Base-by-base conservation (phyloP, 2,888 invertebrate genomes). In the Agonopterix heracliana region DNA sequence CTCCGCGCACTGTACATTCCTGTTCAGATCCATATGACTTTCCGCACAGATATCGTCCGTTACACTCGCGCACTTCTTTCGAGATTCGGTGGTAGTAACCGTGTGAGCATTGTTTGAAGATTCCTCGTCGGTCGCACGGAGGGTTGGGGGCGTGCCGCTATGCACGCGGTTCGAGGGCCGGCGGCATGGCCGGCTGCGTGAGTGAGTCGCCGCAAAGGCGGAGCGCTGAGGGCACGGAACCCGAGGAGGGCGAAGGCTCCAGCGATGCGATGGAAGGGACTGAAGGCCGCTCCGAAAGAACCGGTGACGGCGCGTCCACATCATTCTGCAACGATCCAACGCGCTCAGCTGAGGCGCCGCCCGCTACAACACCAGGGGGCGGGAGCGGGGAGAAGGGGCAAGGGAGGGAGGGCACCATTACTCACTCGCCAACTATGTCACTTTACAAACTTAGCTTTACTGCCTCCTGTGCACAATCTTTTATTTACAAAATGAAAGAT, bases 271-370 rank as follows among this genome's bases (percentile, higher is more conserved):
- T 49, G 68, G 76, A 71, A 64, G 64, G 72, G 67, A 68, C 57
- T 48, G 81, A 78, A 57, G 66, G 59, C 54, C 74, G 75, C 71
- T 77, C 77, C 68, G 85, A 81, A 55, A 75, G 66, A 57, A 76
- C 64, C 77, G 86, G 86, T 68, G 86, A 77, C 68, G 87, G 86
- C 71, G 86, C 87, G 67, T 88, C 87, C 77, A 86, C 85, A 68
- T 88, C 87, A 87, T 87, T 87, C 87, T 87, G 87, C 80, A 87
- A 86, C 81, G 71, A 83, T 79, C 81, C 84, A 83, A 79, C 80
- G 81, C 81, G 81, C 81, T 81, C 76, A 83, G 81, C 82, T 76
- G 75, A 69, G 71, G 74, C 73, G 75, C 73, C 77, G 77, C 74
- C 74, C 76, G 80, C 82, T 78, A 80, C 69, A 74, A 79, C 73